Conservation (phyloP, 2,888 invertebrate species). For the Prenolepis imparis region DNA sequence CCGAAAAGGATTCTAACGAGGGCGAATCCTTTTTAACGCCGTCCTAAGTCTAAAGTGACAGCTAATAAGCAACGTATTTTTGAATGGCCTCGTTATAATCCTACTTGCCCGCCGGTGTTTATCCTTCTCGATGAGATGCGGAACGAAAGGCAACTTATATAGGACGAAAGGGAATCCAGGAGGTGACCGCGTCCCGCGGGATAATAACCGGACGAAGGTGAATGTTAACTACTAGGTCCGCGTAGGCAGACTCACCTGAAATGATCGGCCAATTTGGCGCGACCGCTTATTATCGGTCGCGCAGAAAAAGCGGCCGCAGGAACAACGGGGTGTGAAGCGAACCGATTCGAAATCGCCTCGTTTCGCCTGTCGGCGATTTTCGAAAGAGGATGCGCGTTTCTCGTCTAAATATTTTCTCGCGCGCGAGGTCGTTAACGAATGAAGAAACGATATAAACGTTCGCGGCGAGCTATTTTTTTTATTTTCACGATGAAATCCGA, state of each 20-base stretch:
- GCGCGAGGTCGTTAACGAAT: background rate
- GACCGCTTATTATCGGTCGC: slow-evolving; percentile 46
- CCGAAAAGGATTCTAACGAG: background rate
- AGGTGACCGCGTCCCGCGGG: slow-evolving; percentile 22
- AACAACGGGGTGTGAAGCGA: slow-evolving; percentile 11
- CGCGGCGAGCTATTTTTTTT: background rate
- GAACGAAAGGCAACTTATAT: slow-evolving; percentile 16
- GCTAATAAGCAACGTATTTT: slow-evolving; percentile 12
- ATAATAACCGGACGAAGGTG: slow-evolving; percentile 31
- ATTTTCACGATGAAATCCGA: background rate
- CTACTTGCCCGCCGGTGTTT: background rate
- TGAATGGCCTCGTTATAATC: slow-evolving; percentile 5
- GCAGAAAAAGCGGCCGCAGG: slow-evolving; percentile 34
- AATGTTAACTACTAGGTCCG: slow-evolving; percentile 40
- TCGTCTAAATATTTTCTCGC: slow-evolving; percentile 4
- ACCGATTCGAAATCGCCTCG: slow-evolving; percentile 28
- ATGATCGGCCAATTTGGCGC: slow-evolving; percentile 37
- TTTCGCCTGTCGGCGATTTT: background rate
- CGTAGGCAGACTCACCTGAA: slow-evolving; percentile 38
- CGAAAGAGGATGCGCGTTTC: background rate
- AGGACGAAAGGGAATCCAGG: background rate
- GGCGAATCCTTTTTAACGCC: background rate
- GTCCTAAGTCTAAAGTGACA: background rate
- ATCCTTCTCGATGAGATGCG: slow-evolving; percentile 13
- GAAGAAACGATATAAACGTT: background rate